These are phyloP conservation scores for Sciurus carolinensis DNA, from an alignment of 2,797 vertebrate species.

Conservation along the genomic window DNA sequence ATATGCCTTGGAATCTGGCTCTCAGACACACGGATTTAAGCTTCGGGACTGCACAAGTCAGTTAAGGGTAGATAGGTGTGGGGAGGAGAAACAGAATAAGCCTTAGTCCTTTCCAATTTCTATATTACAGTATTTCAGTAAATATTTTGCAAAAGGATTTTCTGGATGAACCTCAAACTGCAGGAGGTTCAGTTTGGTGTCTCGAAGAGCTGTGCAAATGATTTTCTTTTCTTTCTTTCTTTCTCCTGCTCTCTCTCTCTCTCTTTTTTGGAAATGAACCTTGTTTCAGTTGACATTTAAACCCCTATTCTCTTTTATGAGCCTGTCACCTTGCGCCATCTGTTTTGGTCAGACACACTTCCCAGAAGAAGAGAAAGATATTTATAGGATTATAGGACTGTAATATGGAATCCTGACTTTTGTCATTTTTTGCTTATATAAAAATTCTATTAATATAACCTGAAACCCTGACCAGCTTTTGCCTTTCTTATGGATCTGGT, in stretches of 20 bases:
- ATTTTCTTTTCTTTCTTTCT: conserved; percentile 46
- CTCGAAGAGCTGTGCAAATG: conserved; percentile 85
- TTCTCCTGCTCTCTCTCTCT: too few relatives aligned
- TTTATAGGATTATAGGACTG: conserved; percentile 84
- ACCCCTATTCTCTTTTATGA: conserved; percentile 84
- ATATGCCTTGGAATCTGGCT: conserved; percentile 47
- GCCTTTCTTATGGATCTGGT: conserved; percentile 21
- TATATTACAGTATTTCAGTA: conserved; percentile 87
- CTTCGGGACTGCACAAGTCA: conserved; percentile 75
- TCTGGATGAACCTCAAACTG: conserved; percentile 89
- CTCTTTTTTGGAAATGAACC: conserved; percentile 84
- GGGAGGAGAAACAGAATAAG: conserved; percentile 67
- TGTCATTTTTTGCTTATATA: conserved; percentile 84
- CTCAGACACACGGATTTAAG: conserved; percentile 75
- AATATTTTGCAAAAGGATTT: conserved; percentile 90
- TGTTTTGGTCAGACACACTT: conserved; percentile 82
- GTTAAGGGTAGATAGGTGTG: conserved; percentile 74
- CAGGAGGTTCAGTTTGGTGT: conserved; percentile 82
- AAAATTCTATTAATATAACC: conserved; percentile 71
- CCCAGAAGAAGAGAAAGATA: conserved; percentile 86
- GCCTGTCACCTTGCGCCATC: conserved; percentile 86
- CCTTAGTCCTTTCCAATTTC: conserved; percentile 85
- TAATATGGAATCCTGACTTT: conserved; percentile 81
- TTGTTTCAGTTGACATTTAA: conserved; percentile 90
- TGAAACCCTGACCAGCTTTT: conserved; percentile 36